Evolutionary conservation across 2,113 vertebrate genomes (phyloP).

Genomic region (Riparia riparia): DNA sequence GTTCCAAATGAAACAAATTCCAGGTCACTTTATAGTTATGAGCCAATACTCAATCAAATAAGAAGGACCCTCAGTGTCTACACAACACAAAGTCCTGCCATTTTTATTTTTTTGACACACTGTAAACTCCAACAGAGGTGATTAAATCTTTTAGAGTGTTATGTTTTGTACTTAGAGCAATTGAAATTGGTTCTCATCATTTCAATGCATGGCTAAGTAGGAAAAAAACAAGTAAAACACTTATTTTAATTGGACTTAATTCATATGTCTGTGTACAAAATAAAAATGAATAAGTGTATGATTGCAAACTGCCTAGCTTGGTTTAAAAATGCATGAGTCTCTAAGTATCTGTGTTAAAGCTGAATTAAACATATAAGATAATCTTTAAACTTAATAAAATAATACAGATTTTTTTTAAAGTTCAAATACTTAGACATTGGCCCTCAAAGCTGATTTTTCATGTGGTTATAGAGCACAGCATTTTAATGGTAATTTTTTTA

Average conservation of each 20-base stretch:
- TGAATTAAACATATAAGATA: background rate
- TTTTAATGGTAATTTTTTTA: background rate
- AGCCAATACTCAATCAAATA: background rate
- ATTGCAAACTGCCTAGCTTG: conserved; percentile 32
- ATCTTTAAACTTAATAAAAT: conserved; percentile 11
- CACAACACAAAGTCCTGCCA: background rate
- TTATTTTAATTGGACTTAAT: conserved; percentile 56
- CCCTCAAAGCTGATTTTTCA: background rate
- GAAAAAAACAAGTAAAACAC: background rate
- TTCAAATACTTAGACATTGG: background rate
- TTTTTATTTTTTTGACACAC: background rate
- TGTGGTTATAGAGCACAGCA: background rate
- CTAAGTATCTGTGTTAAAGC: background rate
- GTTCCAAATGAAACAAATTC: background rate
- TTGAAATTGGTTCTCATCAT: background rate
- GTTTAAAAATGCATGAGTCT: conserved; percentile 42
- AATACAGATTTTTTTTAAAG: background rate
- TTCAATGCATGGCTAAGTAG: background rate
- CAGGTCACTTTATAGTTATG: background rate
- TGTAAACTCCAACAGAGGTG: background rate
- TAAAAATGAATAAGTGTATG: conserved; percentile 27
- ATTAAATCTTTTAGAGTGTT: background rate
- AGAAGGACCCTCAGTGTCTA: background rate
- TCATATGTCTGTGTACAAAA: conserved; percentile 31
- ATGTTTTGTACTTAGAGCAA: background rate